Conservation (phyloP, 2,113 vertebrate species). For the Dicentrarchus labrax region DNA sequence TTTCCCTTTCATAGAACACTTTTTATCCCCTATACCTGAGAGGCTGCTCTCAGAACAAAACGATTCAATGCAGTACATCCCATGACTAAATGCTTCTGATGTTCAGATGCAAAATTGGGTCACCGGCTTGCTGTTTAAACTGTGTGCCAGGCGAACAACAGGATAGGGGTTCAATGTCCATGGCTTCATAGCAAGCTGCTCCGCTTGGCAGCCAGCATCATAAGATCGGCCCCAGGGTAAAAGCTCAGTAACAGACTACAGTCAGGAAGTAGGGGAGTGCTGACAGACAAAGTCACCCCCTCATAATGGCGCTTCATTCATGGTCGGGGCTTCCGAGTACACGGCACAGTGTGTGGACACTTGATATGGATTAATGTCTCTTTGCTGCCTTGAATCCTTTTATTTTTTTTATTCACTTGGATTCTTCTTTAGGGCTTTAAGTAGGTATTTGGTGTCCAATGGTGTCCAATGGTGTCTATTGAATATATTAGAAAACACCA, state of each 20-base stretch:
- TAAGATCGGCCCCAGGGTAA: constrained; percentile 62
- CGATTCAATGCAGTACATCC: constrained; percentile 37
- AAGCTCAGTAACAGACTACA: constrained; percentile 58
- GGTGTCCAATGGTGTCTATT: not conserved
- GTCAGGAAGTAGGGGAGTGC: constrained; percentile 34
- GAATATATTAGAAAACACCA: constrained; percentile 15
- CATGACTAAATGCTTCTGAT: constrained; percentile 61
- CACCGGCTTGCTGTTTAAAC: constrained; percentile 58
- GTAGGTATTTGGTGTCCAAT: not conserved
- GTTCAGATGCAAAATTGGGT: constrained; percentile 69
- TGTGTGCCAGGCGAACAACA: constrained; percentile 67
- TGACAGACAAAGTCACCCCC: constrained; percentile 51
- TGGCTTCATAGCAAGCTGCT: constrained; percentile 67
- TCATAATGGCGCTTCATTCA: constrained; percentile 49
- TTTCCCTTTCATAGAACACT: constrained; percentile 17
- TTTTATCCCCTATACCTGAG: constrained; percentile 48
- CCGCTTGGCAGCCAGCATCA: constrained; percentile 60
- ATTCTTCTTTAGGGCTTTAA: not conserved
- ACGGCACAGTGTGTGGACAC: constrained; percentile 12
- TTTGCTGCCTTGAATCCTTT: not conserved
- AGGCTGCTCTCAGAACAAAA: constrained; percentile 47
- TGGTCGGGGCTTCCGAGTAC: not conserved
- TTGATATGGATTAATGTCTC: constrained; percentile 24
- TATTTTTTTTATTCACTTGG: not conserved
- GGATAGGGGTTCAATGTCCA: constrained; percentile 64